These are phyloP conservation scores for Thalassaphorura encarpata DNA, from an alignment of 1,140 invertebrate genomes.

Conservation along the genomic window DNA sequence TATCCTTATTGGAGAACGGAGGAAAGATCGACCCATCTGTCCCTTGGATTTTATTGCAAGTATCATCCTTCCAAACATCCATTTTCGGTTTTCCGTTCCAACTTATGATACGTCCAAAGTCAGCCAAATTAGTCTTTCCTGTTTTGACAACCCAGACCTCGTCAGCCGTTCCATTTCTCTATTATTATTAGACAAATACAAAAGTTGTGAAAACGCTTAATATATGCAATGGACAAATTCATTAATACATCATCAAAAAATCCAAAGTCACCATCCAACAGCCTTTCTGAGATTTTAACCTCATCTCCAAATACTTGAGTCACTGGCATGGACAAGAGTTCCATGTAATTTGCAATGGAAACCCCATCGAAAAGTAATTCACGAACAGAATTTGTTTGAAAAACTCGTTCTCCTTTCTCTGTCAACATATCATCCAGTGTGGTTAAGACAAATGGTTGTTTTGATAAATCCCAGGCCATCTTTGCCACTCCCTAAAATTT, in stretches of 20 bases:
- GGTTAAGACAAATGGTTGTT: constrained; percentile 16
- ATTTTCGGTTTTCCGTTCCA: constrained; percentile 50
- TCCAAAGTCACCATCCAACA: constrained; percentile 28
- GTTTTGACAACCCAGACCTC: constrained; percentile 59
- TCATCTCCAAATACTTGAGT: constrained; percentile 8
- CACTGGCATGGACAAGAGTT: constrained; percentile 14
- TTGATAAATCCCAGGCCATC: constrained; percentile 25
- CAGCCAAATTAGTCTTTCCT: constrained; percentile 45
- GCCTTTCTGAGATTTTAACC: constrained; percentile 15
- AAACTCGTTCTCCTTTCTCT: constrained; percentile 23
- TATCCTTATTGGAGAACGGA: neutral
- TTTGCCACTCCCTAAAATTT: constrained; percentile 14
- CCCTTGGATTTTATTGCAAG: constrained; percentile 25
- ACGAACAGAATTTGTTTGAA: constrained; percentile 22
- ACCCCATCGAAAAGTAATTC: constrained; percentile 27
- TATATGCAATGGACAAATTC: neutral
- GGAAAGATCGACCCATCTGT: constrained; percentile 23
- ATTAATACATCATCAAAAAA: constrained; percentile 30
- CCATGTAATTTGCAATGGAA: constrained; percentile 27
- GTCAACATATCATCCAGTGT: constrained; percentile 21
- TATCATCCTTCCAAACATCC: constrained; percentile 48
- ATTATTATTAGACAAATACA: too few relatives aligned
- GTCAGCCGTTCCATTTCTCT: constrained; percentile 55
- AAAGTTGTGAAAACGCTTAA: neutral
- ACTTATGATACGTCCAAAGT: constrained; percentile 51